Evolutionary conservation across 2,888 invertebrate genomes (phyloP).

Genomic region (Chironomus tentans): DNA sequence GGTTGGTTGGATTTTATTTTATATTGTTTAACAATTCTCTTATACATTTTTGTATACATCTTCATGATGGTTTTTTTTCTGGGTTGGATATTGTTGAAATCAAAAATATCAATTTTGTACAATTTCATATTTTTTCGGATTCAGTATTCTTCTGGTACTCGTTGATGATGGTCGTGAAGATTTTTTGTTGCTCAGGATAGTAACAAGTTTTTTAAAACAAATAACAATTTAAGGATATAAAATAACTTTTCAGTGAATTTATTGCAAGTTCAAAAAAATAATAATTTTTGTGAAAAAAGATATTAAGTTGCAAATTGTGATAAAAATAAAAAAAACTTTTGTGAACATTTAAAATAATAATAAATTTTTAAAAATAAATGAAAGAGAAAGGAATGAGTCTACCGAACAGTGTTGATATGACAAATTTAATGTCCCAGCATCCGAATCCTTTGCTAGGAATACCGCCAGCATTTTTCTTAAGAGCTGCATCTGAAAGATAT

Average conservation of each 20-base stretch:
- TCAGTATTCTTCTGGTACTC: slow-evolving; percentile 25
- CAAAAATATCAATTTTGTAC: slow-evolving; percentile 26
- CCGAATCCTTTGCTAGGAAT: slow-evolving; percentile 65
- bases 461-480: slow-evolving; percentile 78
- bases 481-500: slow-evolving; percentile 85
- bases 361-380: slow-evolving; percentile 15
- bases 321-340: no score
- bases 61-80: slow-evolving; percentile 23
- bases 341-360: neutral
- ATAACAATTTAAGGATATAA: no score
- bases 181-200: neutral
- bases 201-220: no score
- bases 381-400: slow-evolving; percentile 58
- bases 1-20: slow-evolving; percentile 25
- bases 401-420: slow-evolving; percentile 77
- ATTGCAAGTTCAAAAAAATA: neutral
- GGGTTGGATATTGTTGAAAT: slow-evolving; percentile 27
- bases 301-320: neutral
- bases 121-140: slow-evolving; percentile 13
- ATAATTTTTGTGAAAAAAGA: neutral
- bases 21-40: slow-evolving; percentile 26
- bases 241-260: no score
- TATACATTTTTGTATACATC: slow-evolving; percentile 22
- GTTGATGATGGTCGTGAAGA: slow-evolving; percentile 11
- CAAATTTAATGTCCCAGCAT: slow-evolving; percentile 75